phyloP scores from a whole-genome alignment of 2,113 vertebrate genomes.

The human (Homo sapiens) region GRCh38 chr12:22993501-22994000 shows the following conservation, averaged over 20 bases:
- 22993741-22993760: conserved; percentile 80
- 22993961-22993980: conserved; percentile 83
- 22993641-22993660: conserved; percentile 78
- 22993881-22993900: conserved; percentile 81
- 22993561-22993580: conserved; percentile 73
- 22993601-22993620: conserved; percentile 70
- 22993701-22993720: conserved; percentile 86
- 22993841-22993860: conserved; percentile 85
- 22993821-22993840: conserved; percentile 89
- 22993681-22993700: conserved; percentile 84
- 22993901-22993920: conserved; percentile 75
- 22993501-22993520: neutral
- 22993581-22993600: conserved; percentile 74
- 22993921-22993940: conserved; percentile 81
- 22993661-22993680: conserved; percentile 84
- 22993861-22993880: conserved; percentile 80
- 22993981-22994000: conserved; percentile 83
- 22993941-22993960: conserved; percentile 78
- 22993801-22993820: conserved; percentile 90
- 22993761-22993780: conserved; percentile 83
- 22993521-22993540: conserved; percentile 51
- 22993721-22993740: conserved; percentile 83
- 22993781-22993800: conserved; percentile 87
- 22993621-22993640: conserved; percentile 81
- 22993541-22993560: conserved; percentile 56